phyloP scores from a whole-genome alignment of 2,797 vertebrate species.

The Delichon dasypus region DNA sequence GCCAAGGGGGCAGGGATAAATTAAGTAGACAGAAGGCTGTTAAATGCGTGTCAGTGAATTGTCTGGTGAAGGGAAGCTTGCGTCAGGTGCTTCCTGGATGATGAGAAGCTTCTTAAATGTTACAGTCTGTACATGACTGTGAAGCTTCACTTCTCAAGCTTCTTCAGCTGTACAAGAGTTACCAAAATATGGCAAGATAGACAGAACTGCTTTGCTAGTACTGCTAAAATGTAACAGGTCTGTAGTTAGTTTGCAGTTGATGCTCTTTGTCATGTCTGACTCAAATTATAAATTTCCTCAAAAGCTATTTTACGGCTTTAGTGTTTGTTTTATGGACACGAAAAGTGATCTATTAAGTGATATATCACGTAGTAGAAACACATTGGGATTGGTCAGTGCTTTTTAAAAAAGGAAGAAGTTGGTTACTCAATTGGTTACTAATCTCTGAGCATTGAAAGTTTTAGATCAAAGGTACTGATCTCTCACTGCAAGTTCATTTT shows the following conservation, averaged over 20 bases:
- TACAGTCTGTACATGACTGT: fast-evolving
- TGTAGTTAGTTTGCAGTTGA: background rate
- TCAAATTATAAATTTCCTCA: background rate
- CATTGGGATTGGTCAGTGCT: background rate
- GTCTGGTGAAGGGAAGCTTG: background rate
- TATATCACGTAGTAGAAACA: background rate
- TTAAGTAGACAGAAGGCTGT: background rate
- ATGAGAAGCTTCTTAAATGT: background rate
- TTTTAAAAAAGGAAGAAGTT: background rate
- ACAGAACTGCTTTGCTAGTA: background rate
- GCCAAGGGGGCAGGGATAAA: background rate
- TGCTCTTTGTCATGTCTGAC: background rate
- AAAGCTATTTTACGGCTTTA: background rate
- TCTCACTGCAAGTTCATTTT: background rate
- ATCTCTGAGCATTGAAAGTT: background rate
- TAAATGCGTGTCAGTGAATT: background rate
- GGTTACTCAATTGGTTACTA: background rate
- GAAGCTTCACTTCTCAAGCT: background rate
- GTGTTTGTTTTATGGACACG: background rate
- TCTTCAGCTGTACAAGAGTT: background rate
- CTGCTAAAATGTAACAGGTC: background rate
- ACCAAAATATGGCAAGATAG: background rate
- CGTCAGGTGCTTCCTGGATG: background rate
- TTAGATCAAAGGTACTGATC: background rate
- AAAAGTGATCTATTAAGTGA: background rate